Evolutionary conservation across 2,888 invertebrate genomes (phyloP), one percentile per base, ranked within the genome.

Genomic region (Spilarctia lutea): DNA sequence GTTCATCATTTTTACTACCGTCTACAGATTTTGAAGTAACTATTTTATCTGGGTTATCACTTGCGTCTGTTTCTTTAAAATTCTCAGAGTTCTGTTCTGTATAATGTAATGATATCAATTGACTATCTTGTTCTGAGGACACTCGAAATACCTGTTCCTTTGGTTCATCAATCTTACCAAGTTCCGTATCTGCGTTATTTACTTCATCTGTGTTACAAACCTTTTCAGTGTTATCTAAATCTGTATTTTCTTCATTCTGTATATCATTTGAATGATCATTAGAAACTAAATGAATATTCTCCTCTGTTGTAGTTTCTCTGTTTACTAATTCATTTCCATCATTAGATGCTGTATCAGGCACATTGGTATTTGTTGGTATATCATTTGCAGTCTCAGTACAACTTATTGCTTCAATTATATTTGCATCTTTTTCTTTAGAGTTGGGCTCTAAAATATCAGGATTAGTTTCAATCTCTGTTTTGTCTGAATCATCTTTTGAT

Each of bases 231-330:
- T 60, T 70, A 65, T 80, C 72, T 48, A 48, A 70, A 16, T 73
- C 79, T 52, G 75, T 75, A 63, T 83, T 87, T 80, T 92, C 91
- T 66, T 82, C 79, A 76, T 39, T 39, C 39, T 39, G 39, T 39
- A 3, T 39, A 39, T 83, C 83, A 67, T 80, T 42, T 33, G 85
- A 88, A 76, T 87, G 83, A 74, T 87, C 83, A 84, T 87, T 86
- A 69, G 87, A 85, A 45, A 88, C 83, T 78, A 89, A 78, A 71
- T 79, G 83, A 52, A 88, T 83, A 69, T 30, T 39, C 8, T 39
- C 83, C 85, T 52, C 83, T 76, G 75, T 87, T 87, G 60, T 77
- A 39, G 67, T 35, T 3, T 56, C 56, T 68, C 13, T 67, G 45
- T 73, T 69, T 27, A 66, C 45, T 63, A 52, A 56, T 30, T 68